Base-by-base conservation (phyloP, 2,888 invertebrate species). In the Pristionchus arcanus region DNA sequence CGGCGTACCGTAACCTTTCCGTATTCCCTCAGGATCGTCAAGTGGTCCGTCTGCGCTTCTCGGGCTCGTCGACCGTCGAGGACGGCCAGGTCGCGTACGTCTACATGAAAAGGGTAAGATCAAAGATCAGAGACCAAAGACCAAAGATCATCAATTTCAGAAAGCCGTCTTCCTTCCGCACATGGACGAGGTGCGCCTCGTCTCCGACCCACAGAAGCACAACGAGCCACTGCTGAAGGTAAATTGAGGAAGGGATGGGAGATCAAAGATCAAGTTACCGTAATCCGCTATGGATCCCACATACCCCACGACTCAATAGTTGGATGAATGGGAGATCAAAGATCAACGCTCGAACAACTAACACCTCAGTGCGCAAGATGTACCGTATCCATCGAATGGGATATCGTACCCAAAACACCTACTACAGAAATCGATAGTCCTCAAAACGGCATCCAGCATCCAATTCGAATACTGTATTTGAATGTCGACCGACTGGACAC, bases 11-110 rank as follows among this genome's bases (percentile, higher is more conserved):
- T 28, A 68, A 2, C 4, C 28, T 25, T 9, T 34, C 16, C n/a
- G n/a, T n/a, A n/a, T n/a, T 37, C 34, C 37, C 37, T 74, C 19
- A 74, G 74, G 74, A n/a, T n/a, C n/a, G 74, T 21, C 42, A 21
- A n/a, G 77, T 77, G 21, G 49, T 77, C n/a, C 77, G 77, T 5
- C 37, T 77, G 42, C 81, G 81, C n/a, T 81, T 42, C 81, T 42
- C 49, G 1, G 28, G 49, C 49, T 49, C 81, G 16, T n/a, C 49
- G 49, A n/a, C 15, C 15, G 4, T 53, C 49, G 28, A 49, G 11
- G 81, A 81, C 21, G 81, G 81, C n/a, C 7, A n/a, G 4, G 37
- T 28, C 49, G n/a, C n/a, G 49, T 81, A 81, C 34, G 49, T 53
- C 81, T n/a, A 28, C 49, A 49, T 28, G 25, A 81, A 81, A n/a